Conservation (phyloP, 1,140 invertebrate genomes). For the Lepidurus apus region DNA sequence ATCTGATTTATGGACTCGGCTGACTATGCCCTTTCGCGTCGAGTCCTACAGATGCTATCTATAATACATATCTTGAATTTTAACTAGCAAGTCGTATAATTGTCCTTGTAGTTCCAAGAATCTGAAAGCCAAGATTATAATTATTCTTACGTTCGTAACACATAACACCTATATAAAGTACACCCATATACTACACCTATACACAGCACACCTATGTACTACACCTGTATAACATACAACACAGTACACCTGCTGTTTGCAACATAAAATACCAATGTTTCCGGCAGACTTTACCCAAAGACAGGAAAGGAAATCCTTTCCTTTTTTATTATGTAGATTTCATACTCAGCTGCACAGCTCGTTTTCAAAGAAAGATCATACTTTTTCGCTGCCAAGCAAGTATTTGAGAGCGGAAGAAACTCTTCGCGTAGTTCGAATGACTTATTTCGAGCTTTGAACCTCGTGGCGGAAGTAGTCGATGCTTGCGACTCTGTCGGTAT, state of each 20-base stretch:
- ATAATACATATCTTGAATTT: background rate
- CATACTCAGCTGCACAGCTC: no score
- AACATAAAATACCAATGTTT: no score
- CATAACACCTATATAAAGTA: no score
- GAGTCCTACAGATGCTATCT: background rate
- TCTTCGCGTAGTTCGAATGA: background rate
- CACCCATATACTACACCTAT: no score
- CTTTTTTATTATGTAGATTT: no score
- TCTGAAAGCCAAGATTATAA: background rate
- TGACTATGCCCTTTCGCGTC: background rate
- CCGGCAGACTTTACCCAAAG: no score
- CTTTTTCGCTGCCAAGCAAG: background rate
- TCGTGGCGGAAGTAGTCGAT: background rate
- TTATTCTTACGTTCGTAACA: background rate
- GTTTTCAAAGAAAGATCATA: background rate
- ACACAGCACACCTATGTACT: no score
- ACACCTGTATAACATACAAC: no score
- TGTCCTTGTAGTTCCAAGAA: background rate
- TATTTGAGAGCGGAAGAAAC: slow-evolving; percentile 3
- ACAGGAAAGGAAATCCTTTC: no score
- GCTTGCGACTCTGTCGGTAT: background rate
- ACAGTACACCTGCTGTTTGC: no score
- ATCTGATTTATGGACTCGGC: background rate
- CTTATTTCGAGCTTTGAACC: slow-evolving; percentile 4
- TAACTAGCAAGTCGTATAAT: background rate